Evolutionary conservation across 2,113 vertebrate species (phyloP).

Genomic region (Turdus rufiventris): DNA sequence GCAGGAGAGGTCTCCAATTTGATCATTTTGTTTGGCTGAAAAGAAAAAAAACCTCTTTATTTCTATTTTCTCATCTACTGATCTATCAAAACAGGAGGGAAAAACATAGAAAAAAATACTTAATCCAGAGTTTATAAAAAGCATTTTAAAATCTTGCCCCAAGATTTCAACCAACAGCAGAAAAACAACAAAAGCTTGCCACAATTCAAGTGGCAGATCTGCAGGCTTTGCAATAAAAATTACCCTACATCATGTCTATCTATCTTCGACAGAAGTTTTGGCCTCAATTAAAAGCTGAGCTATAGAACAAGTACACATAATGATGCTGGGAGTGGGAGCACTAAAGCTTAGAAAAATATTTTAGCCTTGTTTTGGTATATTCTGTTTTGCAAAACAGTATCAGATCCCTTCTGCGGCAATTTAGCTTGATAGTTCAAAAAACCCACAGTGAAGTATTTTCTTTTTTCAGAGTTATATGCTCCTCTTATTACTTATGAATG

Average conservation of each 20-base stretch:
- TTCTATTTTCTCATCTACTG: not conserved
- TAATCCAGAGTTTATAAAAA: not conserved
- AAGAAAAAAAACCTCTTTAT: not conserved
- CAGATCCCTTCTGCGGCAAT: not conserved
- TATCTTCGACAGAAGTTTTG: not conserved
- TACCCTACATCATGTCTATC: not conserved
- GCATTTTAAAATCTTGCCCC: not conserved
- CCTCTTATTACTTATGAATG: not conserved
- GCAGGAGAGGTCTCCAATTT: constrained; percentile 73
- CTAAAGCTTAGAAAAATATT: not conserved
- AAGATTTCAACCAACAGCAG: not conserved
- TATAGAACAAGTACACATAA: not conserved
- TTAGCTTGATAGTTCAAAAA: not conserved
- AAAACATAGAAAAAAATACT: not conserved
- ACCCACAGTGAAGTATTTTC: not conserved
- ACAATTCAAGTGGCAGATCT: not conserved
- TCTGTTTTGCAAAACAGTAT: not conserved
- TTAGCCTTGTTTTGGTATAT: not conserved
- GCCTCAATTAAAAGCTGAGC: not conserved
- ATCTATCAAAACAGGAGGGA: not conserved
- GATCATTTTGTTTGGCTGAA: constrained; percentile 82
- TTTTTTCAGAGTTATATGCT: not conserved
- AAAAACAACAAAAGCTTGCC: not conserved
- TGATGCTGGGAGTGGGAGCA: not conserved
- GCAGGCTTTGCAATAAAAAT: not conserved